phyloP scores from a whole-genome alignment of 2,797 vertebrate genomes.

The Sparus aurata region DNA sequence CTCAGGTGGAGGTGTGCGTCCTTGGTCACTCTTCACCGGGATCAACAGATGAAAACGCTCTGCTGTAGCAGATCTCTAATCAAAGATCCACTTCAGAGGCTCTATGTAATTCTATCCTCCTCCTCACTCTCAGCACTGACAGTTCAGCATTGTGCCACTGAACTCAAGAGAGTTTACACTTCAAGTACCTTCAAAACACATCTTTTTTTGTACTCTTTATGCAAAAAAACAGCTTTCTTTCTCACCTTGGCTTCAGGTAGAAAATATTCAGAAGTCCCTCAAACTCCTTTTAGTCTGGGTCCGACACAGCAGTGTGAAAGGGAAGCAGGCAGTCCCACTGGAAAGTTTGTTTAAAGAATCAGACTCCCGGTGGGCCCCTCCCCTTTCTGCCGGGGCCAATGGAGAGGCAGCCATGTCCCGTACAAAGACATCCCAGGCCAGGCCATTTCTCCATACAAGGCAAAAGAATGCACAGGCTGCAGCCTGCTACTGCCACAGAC shows the following conservation, averaged over 20 bases:
- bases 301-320: conserved; percentile 73
- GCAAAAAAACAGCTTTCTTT: conserved; percentile 40
- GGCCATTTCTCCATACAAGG: conserved; percentile 91
- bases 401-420: conserved; percentile 49
- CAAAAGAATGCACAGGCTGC: conserved; percentile 86
- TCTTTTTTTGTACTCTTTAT: conserved; percentile 6
- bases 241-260: conserved; percentile 85
- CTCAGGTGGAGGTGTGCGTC: conserved; percentile 15
- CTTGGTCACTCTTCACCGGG: not conserved
- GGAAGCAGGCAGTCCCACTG: conserved; percentile 77
- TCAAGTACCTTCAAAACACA: conserved; percentile 4
- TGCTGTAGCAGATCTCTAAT: conserved; percentile 6
- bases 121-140: conserved; percentile 47
- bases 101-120: conserved; percentile 38
- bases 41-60: conserved; percentile 18
- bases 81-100: conserved; percentile 22
- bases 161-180: conserved; percentile 9
- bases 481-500: conserved; percentile 70
- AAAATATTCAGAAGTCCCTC: conserved; percentile 63
- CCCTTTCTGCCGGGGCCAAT: conserved; percentile 80
- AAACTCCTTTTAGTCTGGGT: conserved; percentile 73
- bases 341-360: conserved; percentile 87
- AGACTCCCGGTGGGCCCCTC: conserved; percentile 69
- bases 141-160: conserved; percentile 38
- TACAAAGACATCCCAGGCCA: conserved; percentile 83